Evolutionary conservation across 2,113 vertebrate genomes (phyloP), one percentile per base, ranked within the genome.

Genomic region (Otocyon megalotis): DNA sequence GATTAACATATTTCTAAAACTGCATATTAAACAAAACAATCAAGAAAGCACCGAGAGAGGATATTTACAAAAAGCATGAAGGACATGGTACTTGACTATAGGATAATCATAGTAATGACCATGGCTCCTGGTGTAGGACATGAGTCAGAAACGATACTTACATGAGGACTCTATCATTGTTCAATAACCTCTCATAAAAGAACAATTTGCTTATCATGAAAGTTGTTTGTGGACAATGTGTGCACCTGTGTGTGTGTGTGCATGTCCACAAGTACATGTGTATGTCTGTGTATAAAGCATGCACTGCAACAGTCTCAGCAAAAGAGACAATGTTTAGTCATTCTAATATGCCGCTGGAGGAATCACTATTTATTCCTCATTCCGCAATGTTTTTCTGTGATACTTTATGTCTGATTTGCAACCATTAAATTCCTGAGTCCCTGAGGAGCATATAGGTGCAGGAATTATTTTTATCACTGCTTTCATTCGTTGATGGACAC

Each of bases 381-480:
- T 83, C 54, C 28, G 19, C 16, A 83, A 10, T 88, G 28, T 91
- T 37, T 88, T 96, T 88, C 74, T 81, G 48, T 16, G 50, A 71
- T 37, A 35, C 19, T 94, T 80, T 92, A 54, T 28, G 35, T 54
- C 65, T 94, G 60, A 90, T 84, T 65, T 74, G 54, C 65, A 32
- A 88, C 30, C 37, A 79, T 28, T 88, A 86, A 83, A 92, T 84
- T 79, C 32, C 48, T n/a, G 35, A 85, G 48, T 80, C 17, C 30
- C 81, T 67, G 22, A 82, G 63, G 80, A 76, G 48, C 48, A 60
- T 26, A 67, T 2, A 76, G 37, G 80, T 69, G 9, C 28, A 65
- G 77, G 16, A 92, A 89, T 84, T n/a, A 94, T 30, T 88, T 91
- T 88, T 84, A 69, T 92, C 71, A 79, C 62, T 20, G 3, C 26